These are phyloP conservation scores for Corynorhinus townsendii DNA, from an alignment of 2,113 vertebrate genomes.

Conservation along the genomic window DNA sequence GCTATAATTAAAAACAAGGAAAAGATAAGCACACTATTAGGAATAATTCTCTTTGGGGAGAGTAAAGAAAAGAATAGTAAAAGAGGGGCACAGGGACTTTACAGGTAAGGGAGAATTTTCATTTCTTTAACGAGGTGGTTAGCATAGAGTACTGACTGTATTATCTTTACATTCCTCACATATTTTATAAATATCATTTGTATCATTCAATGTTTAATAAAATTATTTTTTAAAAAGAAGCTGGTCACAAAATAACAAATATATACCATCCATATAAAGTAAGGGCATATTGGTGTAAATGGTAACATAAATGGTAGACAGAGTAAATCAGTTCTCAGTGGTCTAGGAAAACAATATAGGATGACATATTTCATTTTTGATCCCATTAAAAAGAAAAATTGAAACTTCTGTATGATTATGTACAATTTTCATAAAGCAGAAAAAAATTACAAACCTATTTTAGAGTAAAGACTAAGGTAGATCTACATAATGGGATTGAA, in stretches of 20 bases:
- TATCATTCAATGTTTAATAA: slow-evolving; percentile 6
- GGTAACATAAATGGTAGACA: neutral
- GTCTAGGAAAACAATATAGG: neutral
- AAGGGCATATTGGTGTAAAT: neutral
- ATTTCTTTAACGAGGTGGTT: neutral
- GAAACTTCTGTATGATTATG: neutral
- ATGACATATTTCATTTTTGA: neutral
- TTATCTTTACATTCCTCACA: neutral
- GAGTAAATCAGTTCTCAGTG: neutral
- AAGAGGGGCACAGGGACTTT: neutral
- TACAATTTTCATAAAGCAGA: neutral
- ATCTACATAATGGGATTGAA: neutral
- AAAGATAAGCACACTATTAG: neutral
- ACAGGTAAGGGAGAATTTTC: neutral
- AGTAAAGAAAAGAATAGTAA: neutral
- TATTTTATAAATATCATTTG: neutral
- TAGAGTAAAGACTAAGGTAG: neutral
- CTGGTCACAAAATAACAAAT: neutral
- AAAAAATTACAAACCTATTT: neutral
- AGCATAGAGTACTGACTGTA: neutral
- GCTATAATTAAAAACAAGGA: neutral
- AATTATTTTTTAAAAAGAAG: neutral
- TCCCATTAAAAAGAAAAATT: neutral
- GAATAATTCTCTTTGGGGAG: neutral
- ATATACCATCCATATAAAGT: neutral